Evolutionary conservation across 2,888 invertebrate genomes (phyloP), one percentile per base, ranked within the genome.

Genomic region (Euproctis similis): DNA sequence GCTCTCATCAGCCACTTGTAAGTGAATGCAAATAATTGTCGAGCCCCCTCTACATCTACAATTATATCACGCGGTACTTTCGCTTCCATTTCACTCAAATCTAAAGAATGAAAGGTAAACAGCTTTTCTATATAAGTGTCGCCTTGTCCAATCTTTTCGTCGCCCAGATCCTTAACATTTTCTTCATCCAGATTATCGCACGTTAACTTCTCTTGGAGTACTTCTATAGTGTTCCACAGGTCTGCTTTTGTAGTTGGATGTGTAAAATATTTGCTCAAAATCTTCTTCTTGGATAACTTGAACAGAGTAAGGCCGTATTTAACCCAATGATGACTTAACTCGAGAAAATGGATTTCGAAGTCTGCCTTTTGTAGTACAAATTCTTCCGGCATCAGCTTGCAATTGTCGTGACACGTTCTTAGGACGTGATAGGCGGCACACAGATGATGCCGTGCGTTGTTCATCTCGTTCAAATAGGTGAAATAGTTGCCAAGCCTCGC

Each of bases 391-490:
- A 78, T 67, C 5, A 82, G 67, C 35, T 78, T 77, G 41, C 85
- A 76, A 37, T 82, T 80, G 22, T 81, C 78, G 50, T 88, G 88
- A 43, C 87, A 82, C 4, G 86, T 84, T 30, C 84, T 70, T 20
- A 90, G 56, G 5, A 89, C 81, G 37, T 82, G 72, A 47, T 86
- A 85, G 1, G 89, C 87, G 19, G 89, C 88, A 45, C 87, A 87
- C 34, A 92, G 71, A 59, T 92, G 90, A 61, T 92, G 90, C 19
- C 90, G 71, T 2, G 89, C 88, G 40, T 85, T 78, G 8, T 61
- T 67, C 8, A 70, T 61, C 34, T 75, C 64, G 34, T 73, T 75
- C 1, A 82, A 53, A 34, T 73, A 76, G 0, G 74, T 78, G 42
- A 87, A 87, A 42, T 86, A 80, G 43, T 82, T 78, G 8, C 86